These are phyloP conservation scores for Prietella phreatophila DNA, from an alignment of 2,113 vertebrate genomes.

Conservation along the genomic window DNA sequence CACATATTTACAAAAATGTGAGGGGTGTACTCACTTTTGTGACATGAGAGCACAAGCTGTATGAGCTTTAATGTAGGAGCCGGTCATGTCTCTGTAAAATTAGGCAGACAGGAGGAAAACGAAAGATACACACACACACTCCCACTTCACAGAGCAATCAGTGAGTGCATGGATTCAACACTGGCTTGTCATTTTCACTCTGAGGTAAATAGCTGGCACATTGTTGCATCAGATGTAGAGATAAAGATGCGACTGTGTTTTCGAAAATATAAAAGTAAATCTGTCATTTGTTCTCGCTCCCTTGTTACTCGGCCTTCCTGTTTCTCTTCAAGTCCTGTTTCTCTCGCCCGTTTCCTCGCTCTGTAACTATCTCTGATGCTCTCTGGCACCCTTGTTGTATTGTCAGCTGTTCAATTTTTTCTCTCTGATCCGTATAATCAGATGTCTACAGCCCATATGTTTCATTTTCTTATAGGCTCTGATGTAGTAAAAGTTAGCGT, in stretches of 20 bases:
- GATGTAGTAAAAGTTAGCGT: background rate
- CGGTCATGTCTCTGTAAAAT: background rate
- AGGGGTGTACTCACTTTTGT: too few relatives aligned
- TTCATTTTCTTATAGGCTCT: background rate
- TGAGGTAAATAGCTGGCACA: background rate
- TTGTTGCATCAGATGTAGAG: conserved; percentile 25
- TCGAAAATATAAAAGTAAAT: conserved; percentile 36
- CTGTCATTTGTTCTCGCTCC: conserved; percentile 19
- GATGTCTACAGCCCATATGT: background rate
- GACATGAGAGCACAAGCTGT: background rate
- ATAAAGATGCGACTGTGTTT: conserved; percentile 36
- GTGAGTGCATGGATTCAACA: background rate
- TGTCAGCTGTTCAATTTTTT: background rate
- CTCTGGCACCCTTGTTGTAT: background rate
- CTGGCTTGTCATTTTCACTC: background rate
- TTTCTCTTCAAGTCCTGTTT: background rate
- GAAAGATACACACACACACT: background rate
- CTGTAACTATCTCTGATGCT: conserved; percentile 11
- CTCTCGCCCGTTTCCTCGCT: background rate
- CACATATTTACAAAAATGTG: too few relatives aligned
- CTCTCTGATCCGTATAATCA: background rate
- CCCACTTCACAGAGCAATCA: background rate
- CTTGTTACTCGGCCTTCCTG: background rate
- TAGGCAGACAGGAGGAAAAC: background rate
- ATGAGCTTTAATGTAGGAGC: background rate